A percentile compares a stretch with the other conserved stretches of the same genome.
Evolutionary conservation across 2,797 vertebrate genomes (phyloP).

Genomic region (Channallabes apus): DNA sequence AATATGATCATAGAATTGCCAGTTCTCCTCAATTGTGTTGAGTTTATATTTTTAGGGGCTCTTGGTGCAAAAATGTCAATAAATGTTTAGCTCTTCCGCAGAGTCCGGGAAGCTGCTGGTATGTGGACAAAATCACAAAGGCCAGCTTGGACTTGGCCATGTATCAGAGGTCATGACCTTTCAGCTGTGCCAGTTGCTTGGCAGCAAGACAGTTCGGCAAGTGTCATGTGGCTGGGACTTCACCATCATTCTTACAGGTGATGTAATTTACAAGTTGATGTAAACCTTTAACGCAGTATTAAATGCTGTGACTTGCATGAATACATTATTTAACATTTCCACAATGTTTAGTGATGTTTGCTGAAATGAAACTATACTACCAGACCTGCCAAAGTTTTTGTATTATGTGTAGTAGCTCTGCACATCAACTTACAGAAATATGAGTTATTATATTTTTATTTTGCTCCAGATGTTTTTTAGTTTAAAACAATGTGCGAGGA

Average conservation of each 20-base stretch:
- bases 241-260: constrained; percentile 85
- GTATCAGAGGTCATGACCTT: constrained; percentile 72
- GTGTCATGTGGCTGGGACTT: constrained; percentile 96
- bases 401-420: neutral
- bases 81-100: constrained; percentile 51
- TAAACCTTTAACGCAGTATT: neutral
- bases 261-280: constrained; percentile 37
- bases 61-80: neutral
- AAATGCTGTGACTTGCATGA: neutral
- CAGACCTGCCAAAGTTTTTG: neutral
- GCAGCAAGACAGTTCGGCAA: constrained; percentile 67
- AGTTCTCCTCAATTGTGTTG: neutral
- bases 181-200: constrained; percentile 71
- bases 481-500: neutral
- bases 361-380: neutral
- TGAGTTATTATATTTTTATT: neutral
- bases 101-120: constrained; percentile 80
- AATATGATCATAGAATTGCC: neutral
- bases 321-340: neutral
- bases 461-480: too few species aligned
- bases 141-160: constrained; percentile 87
- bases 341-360: neutral
- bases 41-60: constrained; percentile 36
- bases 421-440: neutral
- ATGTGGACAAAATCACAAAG: constrained; percentile 88